Conservation (phyloP, 2,113 vertebrate genomes). For the Orthonyx spaldingii region DNA sequence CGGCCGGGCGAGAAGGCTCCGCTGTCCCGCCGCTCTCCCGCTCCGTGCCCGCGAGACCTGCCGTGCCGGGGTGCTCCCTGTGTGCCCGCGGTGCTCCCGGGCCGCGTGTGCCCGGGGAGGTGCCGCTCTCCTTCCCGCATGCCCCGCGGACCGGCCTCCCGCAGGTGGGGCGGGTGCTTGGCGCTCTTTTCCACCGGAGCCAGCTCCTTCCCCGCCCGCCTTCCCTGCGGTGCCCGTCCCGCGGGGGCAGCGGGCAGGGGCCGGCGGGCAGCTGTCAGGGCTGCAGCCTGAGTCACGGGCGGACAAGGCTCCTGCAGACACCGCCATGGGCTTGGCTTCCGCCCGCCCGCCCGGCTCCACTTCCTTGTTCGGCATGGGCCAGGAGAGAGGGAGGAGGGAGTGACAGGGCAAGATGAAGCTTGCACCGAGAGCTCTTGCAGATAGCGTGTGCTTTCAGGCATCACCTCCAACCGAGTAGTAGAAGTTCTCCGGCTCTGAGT, state of each 20-base stretch:
- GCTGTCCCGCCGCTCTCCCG: neutral
- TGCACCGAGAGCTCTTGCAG: neutral
- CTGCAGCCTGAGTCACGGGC: slow-evolving; percentile 68
- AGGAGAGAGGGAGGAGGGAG: slow-evolving; percentile 33
- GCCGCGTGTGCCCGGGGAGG: neutral
- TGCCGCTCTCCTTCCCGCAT: neutral
- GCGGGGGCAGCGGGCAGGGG: slow-evolving; percentile 52
- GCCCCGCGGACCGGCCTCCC: neutral
- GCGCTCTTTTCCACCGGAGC: neutral
- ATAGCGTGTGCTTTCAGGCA: neutral
- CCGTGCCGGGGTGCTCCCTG: neutral
- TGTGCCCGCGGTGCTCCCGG: neutral
- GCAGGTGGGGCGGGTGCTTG: neutral
- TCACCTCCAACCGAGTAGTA: neutral
- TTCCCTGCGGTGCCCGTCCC: neutral
- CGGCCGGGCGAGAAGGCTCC: neutral
- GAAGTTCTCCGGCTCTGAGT: neutral
- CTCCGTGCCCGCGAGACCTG: neutral
- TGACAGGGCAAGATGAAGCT: slow-evolving; percentile 56
- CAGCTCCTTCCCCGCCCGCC: neutral
- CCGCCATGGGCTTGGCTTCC: slow-evolving; percentile 65
- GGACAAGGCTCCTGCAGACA: slow-evolving; percentile 47
- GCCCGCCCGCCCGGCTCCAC: slow-evolving; percentile 54
- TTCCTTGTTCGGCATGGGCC: slow-evolving; percentile 68
- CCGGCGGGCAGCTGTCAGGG: slow-evolving; percentile 68